Base-by-base conservation (phyloP, 2,888 invertebrate genomes). In the Hipparchia sbordonii region DNA sequence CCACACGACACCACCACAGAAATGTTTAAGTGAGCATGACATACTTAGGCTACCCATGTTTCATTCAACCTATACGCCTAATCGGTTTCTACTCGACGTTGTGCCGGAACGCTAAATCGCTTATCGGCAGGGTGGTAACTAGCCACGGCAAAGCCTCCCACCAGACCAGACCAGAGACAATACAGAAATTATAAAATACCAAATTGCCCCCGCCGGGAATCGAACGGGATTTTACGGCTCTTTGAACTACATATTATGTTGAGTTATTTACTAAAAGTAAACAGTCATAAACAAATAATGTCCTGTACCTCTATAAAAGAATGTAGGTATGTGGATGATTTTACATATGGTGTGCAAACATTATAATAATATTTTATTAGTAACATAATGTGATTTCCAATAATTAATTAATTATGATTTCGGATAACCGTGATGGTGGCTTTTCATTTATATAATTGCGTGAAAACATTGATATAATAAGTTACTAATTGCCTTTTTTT, bases 351-450 rank as follows among this genome's bases (percentile, higher is more conserved):
- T 46, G 13, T 62, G 62, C 13, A 61, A 61, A 62, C 61, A 46
- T 46, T 62, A 62, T 48, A 13, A 48, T 62, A 62, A 62, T n/a
- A n/a, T n/a, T 62, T 48, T 48, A 48, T 48, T 46, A 8, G 62
- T 13, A 48, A 13, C 62, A 13, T 48, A 62, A 5, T 46, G 48
- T 48, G 13, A 62, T 62, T 62, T 46, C n/a, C 62, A 48, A 46
- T 48, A 62, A 48, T 62, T 62, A 62, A 62, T 62, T 60, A 56
- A 56, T 60, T 60, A 62, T 62, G 62, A 62, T 62, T 62, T 62
- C 48, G 13, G 48, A 48, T 62, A 48, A 62, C 48, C 48, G 46
- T 8, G 9, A 48, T 48, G 2, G 46, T 23, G 62, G 48, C 46
- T 13, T 62, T 48, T 23, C n/a, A 62, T 62, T 46, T 62, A 62